Conservation (phyloP, 23 tunicate genomes). For the Halocynthia aurantium region DNA sequence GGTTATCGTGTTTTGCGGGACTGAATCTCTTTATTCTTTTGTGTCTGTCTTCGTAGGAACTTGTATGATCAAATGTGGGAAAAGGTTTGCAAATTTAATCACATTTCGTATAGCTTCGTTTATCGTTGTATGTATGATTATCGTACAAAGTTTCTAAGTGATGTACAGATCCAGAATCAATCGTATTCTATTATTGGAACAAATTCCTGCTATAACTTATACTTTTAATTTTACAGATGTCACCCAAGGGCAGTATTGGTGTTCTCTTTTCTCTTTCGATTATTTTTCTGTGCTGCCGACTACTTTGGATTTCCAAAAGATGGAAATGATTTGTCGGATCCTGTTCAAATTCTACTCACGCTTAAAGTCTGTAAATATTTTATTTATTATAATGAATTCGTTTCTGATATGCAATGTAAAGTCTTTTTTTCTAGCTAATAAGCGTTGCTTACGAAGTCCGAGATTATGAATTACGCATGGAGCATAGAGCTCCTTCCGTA, state of each 20-base stretch:
- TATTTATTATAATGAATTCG: background rate
- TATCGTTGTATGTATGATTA: too few species aligned
- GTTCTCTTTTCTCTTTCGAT: constrained; percentile 10
- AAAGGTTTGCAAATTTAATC: too few species aligned
- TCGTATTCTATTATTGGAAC: too few species aligned
- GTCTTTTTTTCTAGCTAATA: constrained; percentile 7
- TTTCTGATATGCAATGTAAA: background rate
- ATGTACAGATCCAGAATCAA: too few species aligned
- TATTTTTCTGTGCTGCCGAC: constrained; percentile 5
- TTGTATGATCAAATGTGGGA: too few species aligned
- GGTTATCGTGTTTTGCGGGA: too few species aligned
- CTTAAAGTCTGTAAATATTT: background rate
- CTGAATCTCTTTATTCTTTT: too few species aligned
- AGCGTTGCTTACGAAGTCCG: constrained; percentile 20
- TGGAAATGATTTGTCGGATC: constrained; percentile 1
- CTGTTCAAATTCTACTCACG: background rate
- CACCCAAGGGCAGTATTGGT: constrained; percentile 3
- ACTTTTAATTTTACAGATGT: background rate
- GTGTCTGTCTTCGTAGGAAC: too few species aligned
- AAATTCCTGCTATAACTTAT: too few species aligned
- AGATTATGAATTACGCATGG: background rate
- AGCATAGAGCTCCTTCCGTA: too few species aligned
- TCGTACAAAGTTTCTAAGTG: too few species aligned
- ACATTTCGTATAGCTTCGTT: too few species aligned
- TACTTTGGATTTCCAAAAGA: constrained; percentile 4